Base-by-base conservation (phyloP, 1,140 invertebrate genomes). In the Apocrypta bakeri region DNA sequence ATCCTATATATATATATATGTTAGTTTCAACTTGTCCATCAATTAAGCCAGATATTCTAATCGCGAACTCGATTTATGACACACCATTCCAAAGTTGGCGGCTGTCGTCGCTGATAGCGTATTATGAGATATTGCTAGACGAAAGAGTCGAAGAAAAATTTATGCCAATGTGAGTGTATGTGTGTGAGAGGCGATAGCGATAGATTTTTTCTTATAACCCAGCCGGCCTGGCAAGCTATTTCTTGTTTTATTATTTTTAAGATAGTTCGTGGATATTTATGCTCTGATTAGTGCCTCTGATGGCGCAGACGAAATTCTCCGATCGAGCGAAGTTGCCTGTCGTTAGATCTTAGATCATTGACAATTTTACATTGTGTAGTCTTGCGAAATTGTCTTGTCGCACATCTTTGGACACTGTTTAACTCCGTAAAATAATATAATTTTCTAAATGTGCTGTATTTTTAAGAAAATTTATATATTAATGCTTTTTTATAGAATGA, bases 261-360 rank as follows among this genome's bases (percentile, higher is more conserved):
- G 21, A n/a, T 31, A 17, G 1, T 48, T 40, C 37, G 24, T 1
- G 25, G 37, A 42, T 42, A n/a, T 12, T 12, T n/a, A 73, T 73
- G 71, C 33, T 73, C 71, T 8, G 42, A 73, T 73, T 73, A 48
- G 37, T 24, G n/a, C 33, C 21, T 4, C 1, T 8, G 71, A 73
- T 73, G 42, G 37, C 25, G 71, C 29, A 40, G 71, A 73, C 68
- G 29, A 69, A 69, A 69, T 73, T 73, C 71, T 40, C 25, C 12
- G 37, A 72, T 71, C 21, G 37, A 3, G 37, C 37, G 27, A 11
- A 25, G 14, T 7, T 11, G 27, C 33, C 1, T 69, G 31, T 17
- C 12, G 42, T 31, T 9, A 17, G 12, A 48, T 48, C 21, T 48
- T 3, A 17, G 48, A 56, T 56, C 17, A 56, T 24, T 12, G 27